A percentile compares a stretch with the other conserved stretches of the same genome.
These are phyloP conservation scores for Antigone vipio DNA, from an alignment of 2,113 vertebrate species.

Conservation along the genomic window DNA sequence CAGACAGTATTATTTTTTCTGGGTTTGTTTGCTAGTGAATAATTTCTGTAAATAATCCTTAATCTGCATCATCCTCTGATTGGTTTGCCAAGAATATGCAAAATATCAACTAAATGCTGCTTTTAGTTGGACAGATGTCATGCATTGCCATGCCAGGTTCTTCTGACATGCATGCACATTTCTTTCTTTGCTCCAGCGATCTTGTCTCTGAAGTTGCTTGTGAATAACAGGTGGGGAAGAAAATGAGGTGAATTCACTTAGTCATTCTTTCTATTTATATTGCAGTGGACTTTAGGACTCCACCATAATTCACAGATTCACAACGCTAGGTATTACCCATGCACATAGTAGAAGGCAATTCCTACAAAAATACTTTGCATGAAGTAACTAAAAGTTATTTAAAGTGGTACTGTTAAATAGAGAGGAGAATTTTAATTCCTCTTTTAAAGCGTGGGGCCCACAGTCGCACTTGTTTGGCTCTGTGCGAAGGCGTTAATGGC, in stretches of 20 bases:
- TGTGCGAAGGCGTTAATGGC: neutral
- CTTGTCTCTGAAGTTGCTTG: neutral
- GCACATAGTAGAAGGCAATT: neutral
- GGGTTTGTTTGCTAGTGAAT: neutral
- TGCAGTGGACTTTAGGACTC: neutral
- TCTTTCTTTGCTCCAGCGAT: neutral
- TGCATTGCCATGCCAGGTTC: neutral
- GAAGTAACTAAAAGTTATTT: neutral
- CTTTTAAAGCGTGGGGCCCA: neutral
- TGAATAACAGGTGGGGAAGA: neutral
- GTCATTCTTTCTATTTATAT: neutral
- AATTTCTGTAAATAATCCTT: constrained; percentile 7
- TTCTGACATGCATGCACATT: neutral
- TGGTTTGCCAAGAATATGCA: neutral
- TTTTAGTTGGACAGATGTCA: neutral
- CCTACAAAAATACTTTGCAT: neutral
- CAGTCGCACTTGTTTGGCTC: neutral
- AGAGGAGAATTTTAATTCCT: neutral
- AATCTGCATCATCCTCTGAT: neutral
- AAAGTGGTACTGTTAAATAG: neutral
- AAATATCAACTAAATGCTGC: neutral
- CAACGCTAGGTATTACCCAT: neutral
- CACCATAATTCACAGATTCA: neutral
- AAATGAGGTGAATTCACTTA: neutral
- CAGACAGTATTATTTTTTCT: neutral